Evolutionary conservation across 2,797 vertebrate species (phyloP), one percentile per base, ranked within the genome.

Genomic region (Sylvilagus floridanus): DNA sequence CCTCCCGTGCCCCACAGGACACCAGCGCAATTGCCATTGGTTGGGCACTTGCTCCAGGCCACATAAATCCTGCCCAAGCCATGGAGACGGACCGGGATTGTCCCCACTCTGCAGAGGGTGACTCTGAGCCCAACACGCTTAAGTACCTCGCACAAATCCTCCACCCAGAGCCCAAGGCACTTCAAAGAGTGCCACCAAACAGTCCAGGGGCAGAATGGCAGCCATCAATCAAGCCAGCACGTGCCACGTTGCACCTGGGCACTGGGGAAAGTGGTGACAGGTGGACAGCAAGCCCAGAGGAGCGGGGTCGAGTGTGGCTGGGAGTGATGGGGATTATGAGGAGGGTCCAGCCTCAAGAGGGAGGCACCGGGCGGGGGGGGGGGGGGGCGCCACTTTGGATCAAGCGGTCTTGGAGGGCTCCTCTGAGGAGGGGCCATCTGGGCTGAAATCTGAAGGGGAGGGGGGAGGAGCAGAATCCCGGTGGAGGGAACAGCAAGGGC

Each of bases 401-500:
- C 52, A 66, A 35, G 37, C 54, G 12, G 3, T 52, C 57, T 10
- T 0, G 32, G 54, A 35, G n/a, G 60, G 22, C 42, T n/a, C 32
- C 37, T 32, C 32, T 0, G 68, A 78, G 84, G 60, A 76, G 68
- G 62, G 7, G 11, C 14, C 22, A 5, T 42, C 28, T 17, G 37
- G 26, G 32, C 11, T 47, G 75, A 78, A 35, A 30, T 32, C 66
- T 3, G 2, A 57, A 66, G 68, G 62, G 26, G 12, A 13, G 17
- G 11, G 37, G 42, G 28, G 60, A 71, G 54, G 63, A 66, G 50
- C 30, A 62, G 66, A 63, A 60, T 82, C 30, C 16, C 9, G 30
- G 42, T 7, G 17, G n/a, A 16, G 2, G n/a, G 13, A 0, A 16
- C 26, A 0, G 0, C 17, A 21, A 26, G 12, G 66, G 9, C 22